Evolutionary conservation across 2,888 invertebrate genomes (phyloP).

Genomic region (Drosophila imparisetae): DNA sequence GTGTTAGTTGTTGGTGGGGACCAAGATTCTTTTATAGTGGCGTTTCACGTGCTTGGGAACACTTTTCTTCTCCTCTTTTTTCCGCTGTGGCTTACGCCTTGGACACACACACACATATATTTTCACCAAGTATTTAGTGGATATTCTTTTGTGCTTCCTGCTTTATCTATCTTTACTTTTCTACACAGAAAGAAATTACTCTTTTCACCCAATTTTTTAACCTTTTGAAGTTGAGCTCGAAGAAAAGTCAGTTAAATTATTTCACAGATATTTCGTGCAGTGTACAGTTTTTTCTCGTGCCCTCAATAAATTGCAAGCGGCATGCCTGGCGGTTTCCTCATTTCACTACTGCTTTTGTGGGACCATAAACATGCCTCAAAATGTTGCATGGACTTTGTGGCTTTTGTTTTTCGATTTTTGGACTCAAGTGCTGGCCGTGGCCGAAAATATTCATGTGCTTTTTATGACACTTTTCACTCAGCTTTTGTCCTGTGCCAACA

Average conservation of each 20-base stretch:
- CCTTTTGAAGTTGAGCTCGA: not conserved
- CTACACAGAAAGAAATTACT: not conserved
- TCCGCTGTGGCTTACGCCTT: constrained; percentile 57
- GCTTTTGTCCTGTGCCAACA: constrained; percentile 23
- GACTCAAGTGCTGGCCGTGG: constrained; percentile 32
- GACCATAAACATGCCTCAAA: constrained; percentile 65
- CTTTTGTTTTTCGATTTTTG: constrained; percentile 20
- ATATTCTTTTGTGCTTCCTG: not conserved
- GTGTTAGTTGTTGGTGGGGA: not conserved
- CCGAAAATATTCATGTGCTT: constrained; percentile 63
- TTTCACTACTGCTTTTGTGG: constrained; percentile 27
- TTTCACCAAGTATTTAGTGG: constrained; percentile 47
- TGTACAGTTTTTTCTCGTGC: not conserved
- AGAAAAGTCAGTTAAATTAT: not conserved
- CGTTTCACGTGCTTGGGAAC: constrained; percentile 25
- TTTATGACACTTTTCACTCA: constrained; percentile 69
- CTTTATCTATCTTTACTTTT: not conserved
- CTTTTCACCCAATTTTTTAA: not conserved
- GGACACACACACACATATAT: constrained; percentile 31
- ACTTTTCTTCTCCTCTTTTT: constrained; percentile 17
- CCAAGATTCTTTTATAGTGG: constrained; percentile 22
- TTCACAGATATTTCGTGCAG: not conserved
- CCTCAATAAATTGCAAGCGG: constrained; percentile 51
- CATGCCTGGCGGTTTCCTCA: constrained; percentile 16
- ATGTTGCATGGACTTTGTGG: constrained; percentile 60